Conservation (phyloP, 1,140 invertebrate species). For the Brachionus asplanchnoidis region DNA sequence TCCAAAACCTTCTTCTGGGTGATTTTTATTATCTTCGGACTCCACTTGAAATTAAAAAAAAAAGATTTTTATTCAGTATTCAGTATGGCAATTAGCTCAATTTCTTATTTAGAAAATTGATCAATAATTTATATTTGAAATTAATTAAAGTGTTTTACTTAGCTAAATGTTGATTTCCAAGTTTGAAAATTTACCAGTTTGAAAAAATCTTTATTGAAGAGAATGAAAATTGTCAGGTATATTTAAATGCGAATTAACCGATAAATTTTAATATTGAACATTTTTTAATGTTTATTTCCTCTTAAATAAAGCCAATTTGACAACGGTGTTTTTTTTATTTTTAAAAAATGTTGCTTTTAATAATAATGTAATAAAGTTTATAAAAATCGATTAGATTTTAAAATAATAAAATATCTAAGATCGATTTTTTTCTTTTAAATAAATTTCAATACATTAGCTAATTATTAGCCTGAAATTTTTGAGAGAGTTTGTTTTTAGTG, state of each 20-base stretch:
- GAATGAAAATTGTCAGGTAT: background rate
- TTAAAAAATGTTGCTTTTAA: background rate
- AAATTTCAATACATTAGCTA: background rate
- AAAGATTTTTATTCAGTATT: background rate
- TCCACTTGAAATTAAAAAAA: background rate
- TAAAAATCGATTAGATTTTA: background rate
- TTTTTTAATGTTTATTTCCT: background rate
- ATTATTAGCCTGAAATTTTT: background rate
- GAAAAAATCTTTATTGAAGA: background rate
- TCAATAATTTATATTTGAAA: background rate
- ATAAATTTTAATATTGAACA: background rate
- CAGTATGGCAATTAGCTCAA: too few relatives aligned
- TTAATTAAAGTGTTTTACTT: background rate
- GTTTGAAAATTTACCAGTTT: background rate
- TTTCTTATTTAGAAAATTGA: background rate
- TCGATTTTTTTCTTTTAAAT: background rate
- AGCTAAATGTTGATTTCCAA: background rate
- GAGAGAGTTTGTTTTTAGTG: background rate
- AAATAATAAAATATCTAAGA: background rate
- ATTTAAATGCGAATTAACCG: background rate
- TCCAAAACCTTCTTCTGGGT: slow-evolving; percentile 26
- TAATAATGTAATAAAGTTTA: background rate
- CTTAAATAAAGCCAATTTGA: background rate
- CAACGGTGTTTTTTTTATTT: background rate
- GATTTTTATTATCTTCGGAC: background rate